Percentiles rank a stretch among this genome's conserved stretches.
These are phyloP conservation scores for Varecia variegata DNA, from an alignment of 2,797 vertebrate species.

Conservation along the genomic window DNA sequence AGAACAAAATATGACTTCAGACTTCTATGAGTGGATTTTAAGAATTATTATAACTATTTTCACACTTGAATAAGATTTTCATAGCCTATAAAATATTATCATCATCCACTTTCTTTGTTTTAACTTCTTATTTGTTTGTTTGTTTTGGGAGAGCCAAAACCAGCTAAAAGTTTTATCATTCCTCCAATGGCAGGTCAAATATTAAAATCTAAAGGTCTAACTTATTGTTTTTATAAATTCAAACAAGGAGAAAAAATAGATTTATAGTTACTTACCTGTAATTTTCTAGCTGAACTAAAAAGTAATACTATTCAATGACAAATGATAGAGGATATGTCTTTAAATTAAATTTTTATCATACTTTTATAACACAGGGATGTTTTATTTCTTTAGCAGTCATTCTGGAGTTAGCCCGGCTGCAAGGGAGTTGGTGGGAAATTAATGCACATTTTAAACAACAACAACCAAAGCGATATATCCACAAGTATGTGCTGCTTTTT, in stretches of 20 bases:
- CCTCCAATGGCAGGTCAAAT: background rate
- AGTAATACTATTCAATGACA: background rate
- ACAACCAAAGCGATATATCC: background rate
- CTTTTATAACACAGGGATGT: background rate
- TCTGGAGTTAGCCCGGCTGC: background rate
- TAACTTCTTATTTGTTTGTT: background rate
- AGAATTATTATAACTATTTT: background rate
- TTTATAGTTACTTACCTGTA: background rate
- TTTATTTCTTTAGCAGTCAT: constrained; percentile 7
- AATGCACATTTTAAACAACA: constrained; percentile 49
- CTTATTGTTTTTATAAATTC: background rate
- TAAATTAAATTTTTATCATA: constrained; percentile 35
- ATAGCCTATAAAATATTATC: background rate
- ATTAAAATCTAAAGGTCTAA: background rate
- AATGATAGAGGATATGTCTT: background rate
- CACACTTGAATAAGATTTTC: background rate
- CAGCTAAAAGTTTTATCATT: background rate
- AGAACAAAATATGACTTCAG: background rate
- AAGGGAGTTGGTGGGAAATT: background rate
- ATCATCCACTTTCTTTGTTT: background rate
- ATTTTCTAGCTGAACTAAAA: background rate
- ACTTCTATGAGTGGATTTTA: background rate
- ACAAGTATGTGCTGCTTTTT: background rate
- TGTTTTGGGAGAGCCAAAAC: background rate
- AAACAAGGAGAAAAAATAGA: background rate